phyloP scores from a whole-genome alignment of 2,888 invertebrate genomes.

The Colostygia pectinataria region DNA sequence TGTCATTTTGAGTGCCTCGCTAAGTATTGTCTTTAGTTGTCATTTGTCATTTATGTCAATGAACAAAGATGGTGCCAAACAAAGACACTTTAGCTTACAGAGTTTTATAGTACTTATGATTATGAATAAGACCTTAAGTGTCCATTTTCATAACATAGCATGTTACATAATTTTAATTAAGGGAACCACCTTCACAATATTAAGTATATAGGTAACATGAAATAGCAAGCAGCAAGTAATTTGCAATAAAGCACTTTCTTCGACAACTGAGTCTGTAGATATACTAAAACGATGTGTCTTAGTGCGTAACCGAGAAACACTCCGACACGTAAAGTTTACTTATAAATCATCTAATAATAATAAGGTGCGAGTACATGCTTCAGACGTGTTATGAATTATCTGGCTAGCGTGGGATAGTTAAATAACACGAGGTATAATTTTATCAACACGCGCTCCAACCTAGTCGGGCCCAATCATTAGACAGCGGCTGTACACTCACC shows the following conservation, averaged over 20 bases:
- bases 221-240: conserved; percentile 20
- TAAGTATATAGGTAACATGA: conserved; percentile 5
- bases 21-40: too few relatives aligned
- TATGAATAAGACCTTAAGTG: too few relatives aligned
- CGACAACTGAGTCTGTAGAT: conserved; percentile 25
- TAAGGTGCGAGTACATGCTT: conserved; percentile 4
- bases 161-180: conserved; percentile 4
- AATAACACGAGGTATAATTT: too few relatives aligned
- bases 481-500: too few relatives aligned
- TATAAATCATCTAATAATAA: conserved; percentile 23
- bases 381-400: conserved; percentile 7
- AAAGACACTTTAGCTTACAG: too few relatives aligned
- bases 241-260: conserved; percentile 34
- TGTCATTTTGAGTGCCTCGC: too few relatives aligned
- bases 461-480: too few relatives aligned
- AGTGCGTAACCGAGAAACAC: conserved; percentile 20
- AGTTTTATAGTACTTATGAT: too few relatives aligned
- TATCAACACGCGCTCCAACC: too few relatives aligned
- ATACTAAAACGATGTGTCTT: conserved; percentile 23
- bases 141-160: too few relatives aligned
- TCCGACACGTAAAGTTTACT: conserved; percentile 4
- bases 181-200: neutral
- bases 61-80: too few relatives aligned
- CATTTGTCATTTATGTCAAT: too few relatives aligned
- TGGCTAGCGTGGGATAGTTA: conserved; percentile 2